phyloP scores from a whole-genome alignment of 2,113 vertebrate genomes.

The Oreotrochilus melanogaster region DNA sequence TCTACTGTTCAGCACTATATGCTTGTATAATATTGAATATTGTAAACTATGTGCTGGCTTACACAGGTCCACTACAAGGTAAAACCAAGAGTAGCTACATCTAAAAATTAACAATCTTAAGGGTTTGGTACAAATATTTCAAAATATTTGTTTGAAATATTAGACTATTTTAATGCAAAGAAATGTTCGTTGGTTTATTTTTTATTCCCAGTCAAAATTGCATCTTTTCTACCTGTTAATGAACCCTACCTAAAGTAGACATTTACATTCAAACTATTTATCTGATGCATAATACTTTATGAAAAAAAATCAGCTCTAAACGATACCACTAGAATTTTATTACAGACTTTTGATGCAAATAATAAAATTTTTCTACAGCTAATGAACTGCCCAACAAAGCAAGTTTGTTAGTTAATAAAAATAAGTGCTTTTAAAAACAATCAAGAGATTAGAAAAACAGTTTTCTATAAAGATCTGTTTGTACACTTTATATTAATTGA shows the following conservation, averaged over 20 bases:
- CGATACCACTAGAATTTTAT: conserved; percentile 61
- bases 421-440: conserved; percentile 73
- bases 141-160: not conserved
- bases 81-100: not conserved
- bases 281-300: conserved; percentile 72
- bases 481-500: conserved; percentile 48
- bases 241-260: conserved; percentile 67
- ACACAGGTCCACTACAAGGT: not conserved
- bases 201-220: conserved; percentile 42
- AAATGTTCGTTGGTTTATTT: conserved; percentile 23
- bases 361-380: conserved; percentile 70
- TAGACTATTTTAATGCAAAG: not conserved
- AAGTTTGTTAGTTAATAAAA: conserved; percentile 79
- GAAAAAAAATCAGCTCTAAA: conserved; percentile 73
- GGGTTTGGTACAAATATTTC: not conserved
- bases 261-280: conserved; percentile 77
- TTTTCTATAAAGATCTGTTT: conserved; percentile 28
- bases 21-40: not conserved
- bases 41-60: not conserved
- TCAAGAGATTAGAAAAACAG: conserved; percentile 61
- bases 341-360: conserved; percentile 65
- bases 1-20: not conserved
- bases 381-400: conserved; percentile 76
- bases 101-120: not conserved
- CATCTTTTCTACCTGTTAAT: conserved; percentile 63